phyloP scores from a whole-genome alignment of 2,113 vertebrate genomes.

The Misgurnus mizolepis region DNA sequence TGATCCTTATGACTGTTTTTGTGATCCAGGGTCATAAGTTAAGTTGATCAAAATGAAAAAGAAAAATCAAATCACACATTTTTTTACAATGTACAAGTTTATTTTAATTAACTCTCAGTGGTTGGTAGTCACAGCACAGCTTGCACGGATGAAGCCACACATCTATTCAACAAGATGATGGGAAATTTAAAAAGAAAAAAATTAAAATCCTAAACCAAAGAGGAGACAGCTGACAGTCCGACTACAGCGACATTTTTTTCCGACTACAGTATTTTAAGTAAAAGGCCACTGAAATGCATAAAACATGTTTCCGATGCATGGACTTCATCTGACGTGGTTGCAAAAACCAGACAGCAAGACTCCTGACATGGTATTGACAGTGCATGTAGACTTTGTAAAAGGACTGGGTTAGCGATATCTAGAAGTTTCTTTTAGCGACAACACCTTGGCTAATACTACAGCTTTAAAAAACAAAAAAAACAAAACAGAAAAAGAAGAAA shows the following conservation, averaged over 20 bases:
- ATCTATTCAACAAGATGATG: slow-evolving; percentile 79
- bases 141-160: slow-evolving; percentile 87
- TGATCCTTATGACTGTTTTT: too few relatives aligned
- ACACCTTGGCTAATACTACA: slow-evolving; percentile 90
- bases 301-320: slow-evolving; percentile 80
- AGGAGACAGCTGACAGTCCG: slow-evolving; percentile 67
- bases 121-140: slow-evolving; percentile 89
- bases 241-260: slow-evolving; percentile 64
- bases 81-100: slow-evolving; percentile 99
- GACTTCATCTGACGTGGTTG: slow-evolving; percentile 70
- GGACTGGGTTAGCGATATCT: slow-evolving; percentile 79
- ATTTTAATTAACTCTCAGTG: slow-evolving; percentile 97
- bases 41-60: slow-evolving; percentile 71
- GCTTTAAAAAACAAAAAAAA: slow-evolving; percentile 63
- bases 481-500: slow-evolving; percentile 28
- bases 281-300: slow-evolving; percentile 99
- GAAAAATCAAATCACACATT: slow-evolving; percentile 76
- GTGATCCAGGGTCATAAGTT: too few relatives aligned
- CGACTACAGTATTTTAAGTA: slow-evolving; percentile 73
- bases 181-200: slow-evolving; percentile 52
- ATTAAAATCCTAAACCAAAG: slow-evolving; percentile 63
- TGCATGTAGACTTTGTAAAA: slow-evolving; percentile 84
- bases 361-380: slow-evolving; percentile 87
- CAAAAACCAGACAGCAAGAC: slow-evolving; percentile 75
- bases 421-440: slow-evolving; percentile 72